Percentiles rank a stretch among this genome's conserved stretches.
Conservation (phyloP, 2,797 vertebrate genomes). For the Sebastes paucispinis region DNA sequence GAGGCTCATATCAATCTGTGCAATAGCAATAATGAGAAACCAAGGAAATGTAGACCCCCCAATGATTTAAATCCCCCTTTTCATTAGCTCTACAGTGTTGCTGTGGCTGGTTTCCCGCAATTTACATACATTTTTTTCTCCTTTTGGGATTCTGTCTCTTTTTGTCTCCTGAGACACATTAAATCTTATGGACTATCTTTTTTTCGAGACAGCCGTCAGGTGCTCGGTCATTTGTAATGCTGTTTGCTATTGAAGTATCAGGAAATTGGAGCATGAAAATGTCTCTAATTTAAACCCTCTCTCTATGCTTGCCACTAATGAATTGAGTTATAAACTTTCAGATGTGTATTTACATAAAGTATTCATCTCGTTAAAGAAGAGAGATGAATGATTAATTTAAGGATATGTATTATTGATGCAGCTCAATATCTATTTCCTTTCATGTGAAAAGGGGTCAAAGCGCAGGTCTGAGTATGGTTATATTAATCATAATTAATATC, state of each 20-base stretch:
- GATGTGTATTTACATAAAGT: slow-evolving; percentile 44
- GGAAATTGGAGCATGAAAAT: slow-evolving; percentile 40
- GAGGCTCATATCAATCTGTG: slow-evolving; percentile 47
- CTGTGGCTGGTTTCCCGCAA: slow-evolving; percentile 16
- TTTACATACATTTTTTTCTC: not conserved
- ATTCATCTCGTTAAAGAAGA: slow-evolving; percentile 26
- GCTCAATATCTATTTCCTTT: slow-evolving; percentile 24
- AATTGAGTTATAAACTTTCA: slow-evolving; percentile 35
- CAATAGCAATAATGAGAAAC: slow-evolving; percentile 57
- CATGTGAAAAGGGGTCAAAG: not conserved
- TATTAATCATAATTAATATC: not conserved
- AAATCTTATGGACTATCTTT: slow-evolving; percentile 44
- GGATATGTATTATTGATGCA: slow-evolving; percentile 13
- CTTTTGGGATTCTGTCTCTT: slow-evolving; percentile 22
- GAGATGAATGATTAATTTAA: slow-evolving; percentile 49
- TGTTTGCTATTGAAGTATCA: slow-evolving; percentile 45
- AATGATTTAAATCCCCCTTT: not conserved
- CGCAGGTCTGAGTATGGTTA: not conserved
- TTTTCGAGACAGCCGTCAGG: slow-evolving; percentile 63
- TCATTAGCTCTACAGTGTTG: slow-evolving; percentile 11
- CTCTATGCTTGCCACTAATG: slow-evolving; percentile 29
- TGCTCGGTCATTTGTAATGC: slow-evolving; percentile 63
- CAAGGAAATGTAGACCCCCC: slow-evolving; percentile 18
- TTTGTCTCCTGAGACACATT: slow-evolving; percentile 39
- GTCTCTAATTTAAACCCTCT: slow-evolving; percentile 50